These are phyloP conservation scores for Ganaspis brasiliensis DNA, from an alignment of 2,888 invertebrate genomes.

Conservation along the genomic window DNA sequence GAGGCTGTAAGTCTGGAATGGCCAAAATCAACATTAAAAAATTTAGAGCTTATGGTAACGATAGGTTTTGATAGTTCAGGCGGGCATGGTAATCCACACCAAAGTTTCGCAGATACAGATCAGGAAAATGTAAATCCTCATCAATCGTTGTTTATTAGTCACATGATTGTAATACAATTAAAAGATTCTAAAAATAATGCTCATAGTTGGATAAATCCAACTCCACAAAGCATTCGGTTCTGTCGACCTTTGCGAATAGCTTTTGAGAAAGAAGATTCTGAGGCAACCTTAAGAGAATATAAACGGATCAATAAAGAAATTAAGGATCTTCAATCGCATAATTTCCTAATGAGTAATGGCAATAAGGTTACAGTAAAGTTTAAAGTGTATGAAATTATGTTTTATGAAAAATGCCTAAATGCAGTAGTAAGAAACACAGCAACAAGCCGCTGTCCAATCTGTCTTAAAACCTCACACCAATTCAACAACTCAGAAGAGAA, in stretches of 20 bases:
- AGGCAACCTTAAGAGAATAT: not conserved
- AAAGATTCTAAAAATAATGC: not conserved
- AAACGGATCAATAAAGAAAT: conserved; percentile 16
- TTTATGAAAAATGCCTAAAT: conserved; percentile 41
- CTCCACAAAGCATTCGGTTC: not conserved
- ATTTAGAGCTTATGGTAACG: conserved; percentile 24
- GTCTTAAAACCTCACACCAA: not conserved
- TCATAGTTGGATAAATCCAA: conserved; percentile 11
- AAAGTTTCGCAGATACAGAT: not conserved
- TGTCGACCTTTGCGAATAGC: conserved; percentile 23
- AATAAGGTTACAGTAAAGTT: no score
- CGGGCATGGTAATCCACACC: conserved; percentile 33
- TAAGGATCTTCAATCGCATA: not conserved
- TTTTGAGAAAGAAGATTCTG: conserved; percentile 41
- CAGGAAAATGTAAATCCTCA: conserved; percentile 22
- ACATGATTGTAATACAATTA: conserved; percentile 22
- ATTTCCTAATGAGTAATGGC: no score
- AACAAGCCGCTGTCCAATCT: conserved; percentile 36
- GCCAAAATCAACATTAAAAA: not conserved
- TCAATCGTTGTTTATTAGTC: conserved; percentile 32
- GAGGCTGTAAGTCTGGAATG: conserved; percentile 6
- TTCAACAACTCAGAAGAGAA: conserved; percentile 2
- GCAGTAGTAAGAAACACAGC: conserved; percentile 12
- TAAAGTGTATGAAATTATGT: no score
- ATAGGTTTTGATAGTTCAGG: conserved; percentile 44